These are phyloP conservation scores for Chitala chitala DNA, from an alignment of 2,113 vertebrate genomes.

Conservation along the genomic window DNA sequence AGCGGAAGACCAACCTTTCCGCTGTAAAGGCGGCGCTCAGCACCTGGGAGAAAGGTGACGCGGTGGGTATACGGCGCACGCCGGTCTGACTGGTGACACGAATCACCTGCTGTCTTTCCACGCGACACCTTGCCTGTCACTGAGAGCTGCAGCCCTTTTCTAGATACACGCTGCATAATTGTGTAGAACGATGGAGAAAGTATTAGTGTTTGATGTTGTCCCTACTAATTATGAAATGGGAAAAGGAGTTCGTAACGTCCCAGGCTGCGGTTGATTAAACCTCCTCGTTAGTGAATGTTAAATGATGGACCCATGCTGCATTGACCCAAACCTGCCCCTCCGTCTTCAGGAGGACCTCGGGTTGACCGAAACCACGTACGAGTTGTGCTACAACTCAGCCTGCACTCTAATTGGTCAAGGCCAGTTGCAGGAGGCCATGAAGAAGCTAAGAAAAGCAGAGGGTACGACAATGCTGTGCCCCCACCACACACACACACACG, in stretches of 20 bases:
- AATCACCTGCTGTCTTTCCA: neutral
- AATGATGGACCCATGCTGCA: neutral
- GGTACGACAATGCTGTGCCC: constrained; percentile 56
- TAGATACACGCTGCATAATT: no score
- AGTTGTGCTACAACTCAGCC: constrained; percentile 89
- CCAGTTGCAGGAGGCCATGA: constrained; percentile 75
- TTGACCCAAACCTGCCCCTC: neutral
- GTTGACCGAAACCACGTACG: constrained; percentile 84
- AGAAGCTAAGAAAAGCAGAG: constrained; percentile 84
- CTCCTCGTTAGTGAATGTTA: no score
- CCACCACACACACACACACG: neutral
- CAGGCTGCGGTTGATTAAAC: no score
- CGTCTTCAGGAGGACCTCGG: constrained; percentile 84
- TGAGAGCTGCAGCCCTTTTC: no score
- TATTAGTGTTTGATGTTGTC: no score
- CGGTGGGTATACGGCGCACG: constrained; percentile 58
- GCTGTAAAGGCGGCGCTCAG: constrained; percentile 89
- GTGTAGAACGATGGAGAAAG: no score
- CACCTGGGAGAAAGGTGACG: constrained; percentile 78
- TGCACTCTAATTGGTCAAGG: constrained; percentile 89
- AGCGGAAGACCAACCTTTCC: constrained; percentile 93
- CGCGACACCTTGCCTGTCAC: no score
- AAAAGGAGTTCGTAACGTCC: no score
- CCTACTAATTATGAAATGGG: no score
- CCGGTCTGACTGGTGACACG: no score